phyloP scores from a whole-genome alignment of 2,113 vertebrate genomes.

The Xiphophorus maculatus region DNA sequence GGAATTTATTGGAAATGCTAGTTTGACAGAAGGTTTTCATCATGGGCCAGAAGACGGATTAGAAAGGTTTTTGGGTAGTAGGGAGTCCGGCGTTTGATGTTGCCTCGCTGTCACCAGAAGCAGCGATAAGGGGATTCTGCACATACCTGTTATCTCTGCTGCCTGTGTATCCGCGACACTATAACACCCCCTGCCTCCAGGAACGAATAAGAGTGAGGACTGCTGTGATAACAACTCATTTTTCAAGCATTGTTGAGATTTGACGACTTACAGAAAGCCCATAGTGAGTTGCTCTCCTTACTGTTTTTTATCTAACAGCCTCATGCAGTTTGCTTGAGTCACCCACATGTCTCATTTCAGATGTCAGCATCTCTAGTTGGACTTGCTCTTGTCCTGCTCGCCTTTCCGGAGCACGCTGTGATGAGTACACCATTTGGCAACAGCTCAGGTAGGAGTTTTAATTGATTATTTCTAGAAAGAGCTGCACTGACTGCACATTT shows the following conservation, averaged over 20 bases:
- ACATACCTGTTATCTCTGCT: conserved; percentile 73
- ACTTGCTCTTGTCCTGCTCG: conserved; percentile 55
- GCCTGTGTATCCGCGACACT: conserved; percentile 70
- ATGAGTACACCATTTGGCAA: conserved; percentile 45
- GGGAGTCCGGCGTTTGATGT: conserved; percentile 76
- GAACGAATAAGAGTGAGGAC: conserved; percentile 27
- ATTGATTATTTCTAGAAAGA: not conserved
- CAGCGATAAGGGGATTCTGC: conserved; percentile 82
- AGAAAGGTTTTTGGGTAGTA: conserved; percentile 54
- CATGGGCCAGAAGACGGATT: conserved; percentile 44
- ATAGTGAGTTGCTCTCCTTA: conserved; percentile 60
- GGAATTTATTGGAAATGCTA: conserved; percentile 40
- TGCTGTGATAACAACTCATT: not conserved
- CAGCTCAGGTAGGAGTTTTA: conserved; percentile 67
- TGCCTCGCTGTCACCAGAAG: conserved; percentile 74
- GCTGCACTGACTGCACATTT: not conserved
- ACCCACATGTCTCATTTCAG: conserved; percentile 49
- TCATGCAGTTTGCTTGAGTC: not conserved
- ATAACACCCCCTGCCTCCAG: conserved; percentile 28
- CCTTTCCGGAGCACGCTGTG: conserved; percentile 49
- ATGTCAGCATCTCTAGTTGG: conserved; percentile 49
- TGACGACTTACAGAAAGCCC: conserved; percentile 45
- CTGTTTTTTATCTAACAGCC: not conserved
- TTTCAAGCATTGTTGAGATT: not conserved
- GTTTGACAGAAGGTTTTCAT: conserved; percentile 58